phyloP scores from a whole-genome alignment of 2,888 invertebrate genomes.

The Leptothorax acervorum region DNA sequence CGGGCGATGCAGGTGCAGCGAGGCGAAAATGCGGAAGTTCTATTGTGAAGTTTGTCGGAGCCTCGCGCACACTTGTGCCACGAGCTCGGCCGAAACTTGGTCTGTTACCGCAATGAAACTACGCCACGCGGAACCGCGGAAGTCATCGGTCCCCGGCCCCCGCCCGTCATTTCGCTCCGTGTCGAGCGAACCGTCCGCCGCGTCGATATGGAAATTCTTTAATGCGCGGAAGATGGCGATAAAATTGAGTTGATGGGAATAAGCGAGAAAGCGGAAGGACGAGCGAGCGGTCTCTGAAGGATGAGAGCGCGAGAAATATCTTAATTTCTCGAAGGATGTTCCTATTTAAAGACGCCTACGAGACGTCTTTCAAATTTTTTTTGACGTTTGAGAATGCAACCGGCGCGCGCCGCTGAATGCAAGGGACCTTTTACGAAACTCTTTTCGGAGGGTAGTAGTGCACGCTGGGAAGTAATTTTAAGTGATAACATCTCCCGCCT shows the following conservation, averaged over 20 bases:
- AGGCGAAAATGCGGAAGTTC: conserved; percentile 54
- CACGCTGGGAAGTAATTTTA: not conserved
- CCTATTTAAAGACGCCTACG: not conserved
- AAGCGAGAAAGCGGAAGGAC: not conserved
- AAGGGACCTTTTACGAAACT: not conserved
- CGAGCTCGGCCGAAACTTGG: conserved; percentile 46
- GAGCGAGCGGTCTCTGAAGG: conserved; percentile 4
- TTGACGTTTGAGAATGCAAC: not conserved
- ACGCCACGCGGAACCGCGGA: conserved; percentile 31
- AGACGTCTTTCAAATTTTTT: not conserved
- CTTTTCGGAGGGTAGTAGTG: not conserved
- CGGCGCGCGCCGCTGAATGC: not conserved
- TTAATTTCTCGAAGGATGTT: conserved; percentile 7
- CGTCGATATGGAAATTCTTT: conserved; percentile 50
- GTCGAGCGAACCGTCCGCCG: conserved; percentile 6
- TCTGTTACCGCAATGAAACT: conserved; percentile 39
- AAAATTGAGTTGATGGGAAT: conserved; percentile 4
- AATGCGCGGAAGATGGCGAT: conserved; percentile 29
- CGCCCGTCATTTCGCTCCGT: conserved; percentile 32
- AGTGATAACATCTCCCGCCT: not conserved
- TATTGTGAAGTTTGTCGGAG: conserved; percentile 48
- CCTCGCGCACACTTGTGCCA: conserved; percentile 20
- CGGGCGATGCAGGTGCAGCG: conserved; percentile 46
- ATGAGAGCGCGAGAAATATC: not conserved
- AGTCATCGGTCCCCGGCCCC: conserved; percentile 43